phyloP scores from a whole-genome alignment of 2,888 invertebrate genomes.

The Corbicula japonica region DNA sequence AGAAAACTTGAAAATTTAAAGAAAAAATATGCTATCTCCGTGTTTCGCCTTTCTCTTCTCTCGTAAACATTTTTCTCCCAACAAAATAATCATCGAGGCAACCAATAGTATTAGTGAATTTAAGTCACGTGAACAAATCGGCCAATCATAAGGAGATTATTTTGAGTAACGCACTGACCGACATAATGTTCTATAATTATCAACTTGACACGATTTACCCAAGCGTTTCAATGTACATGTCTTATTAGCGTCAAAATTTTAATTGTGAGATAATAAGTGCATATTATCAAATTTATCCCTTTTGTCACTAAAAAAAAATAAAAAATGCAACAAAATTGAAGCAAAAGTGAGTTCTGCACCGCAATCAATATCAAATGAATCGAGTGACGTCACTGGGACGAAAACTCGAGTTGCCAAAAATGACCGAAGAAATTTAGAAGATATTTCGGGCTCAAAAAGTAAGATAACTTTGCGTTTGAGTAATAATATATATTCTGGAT shows the following conservation, averaged over 20 bases:
- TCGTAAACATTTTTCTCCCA: slow-evolving; percentile 48
- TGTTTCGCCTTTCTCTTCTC: slow-evolving; percentile 33
- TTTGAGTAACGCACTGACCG: slow-evolving; percentile 28
- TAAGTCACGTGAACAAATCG: slow-evolving; percentile 50
- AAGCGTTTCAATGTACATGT: slow-evolving; percentile 21
- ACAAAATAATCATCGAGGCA: slow-evolving; percentile 53
- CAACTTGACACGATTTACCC: slow-evolving; percentile 14
- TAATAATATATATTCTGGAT: too few species aligned
- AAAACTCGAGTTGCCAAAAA: too few species aligned
- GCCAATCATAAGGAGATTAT: slow-evolving; percentile 47
- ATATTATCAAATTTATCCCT: too few species aligned
- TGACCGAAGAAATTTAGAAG: too few species aligned
- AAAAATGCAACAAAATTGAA: too few species aligned
- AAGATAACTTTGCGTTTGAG: too few species aligned
- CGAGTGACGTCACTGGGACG: slow-evolving; percentile 22
- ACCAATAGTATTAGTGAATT: slow-evolving; percentile 52
- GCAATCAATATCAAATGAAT: too few species aligned
- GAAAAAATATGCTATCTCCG: slow-evolving; percentile 8
- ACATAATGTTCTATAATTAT: slow-evolving; percentile 59
- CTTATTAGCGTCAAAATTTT: neutral
- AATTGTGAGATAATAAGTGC: too few species aligned
- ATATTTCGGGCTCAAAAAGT: too few species aligned
- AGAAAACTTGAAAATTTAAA: slow-evolving; percentile 4
- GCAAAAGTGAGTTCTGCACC: too few species aligned
- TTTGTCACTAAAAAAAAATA: too few species aligned